Evolutionary conservation across 2,888 invertebrate species (phyloP), one percentile per base, ranked within the genome.

Genomic region (Phorcus lineatus): DNA sequence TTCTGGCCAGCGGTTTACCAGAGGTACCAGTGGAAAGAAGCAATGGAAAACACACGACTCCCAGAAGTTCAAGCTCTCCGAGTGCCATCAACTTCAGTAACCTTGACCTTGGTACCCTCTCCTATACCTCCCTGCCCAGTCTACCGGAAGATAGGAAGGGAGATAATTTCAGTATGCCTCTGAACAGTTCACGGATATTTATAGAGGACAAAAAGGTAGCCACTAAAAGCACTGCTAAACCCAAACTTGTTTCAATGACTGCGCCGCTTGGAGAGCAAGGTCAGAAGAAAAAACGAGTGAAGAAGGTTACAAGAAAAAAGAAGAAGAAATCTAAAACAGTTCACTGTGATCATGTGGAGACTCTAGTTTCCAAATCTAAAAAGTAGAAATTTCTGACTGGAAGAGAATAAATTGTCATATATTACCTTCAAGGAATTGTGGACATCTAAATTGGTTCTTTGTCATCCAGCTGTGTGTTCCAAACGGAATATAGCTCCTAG

Each of bases 1-100:
- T 89, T 13, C 80, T 89, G n/a, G 81, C 79, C 1, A 40, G 80
- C 9, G 79, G 78, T 1, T 75, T 84, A 52, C 82, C 81, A 4
- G 28, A 67, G 17, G 54, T 67, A 22, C 52, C 52, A 1, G 24
- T 28, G 3, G 62, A 62, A 13, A 24, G 62, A 16, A 28, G 62
- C 17, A 24, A 62, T 22, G 62, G 62, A 11, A 62, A 62, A 24
- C 24, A 62, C 13, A 24, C 13, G 28, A 62, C 24, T 17, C 28
- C 62, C 28, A 62, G 62, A 62, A 17, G 62, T 6, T 7, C 62
- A 2, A 16, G 28, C 3, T 62, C 62, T 1, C 13, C 28, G 62
- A 62, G 62, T 24, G 62, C 62, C 24, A 62, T 62, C 24, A 28
- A 62, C 62, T 62, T 62, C 62, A 62, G 62, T n/a, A 13, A 24